Percentiles rank a stretch among this genome's conserved stretches.
Conservation (phyloP, 1,140 invertebrate species). For the Leptopilina clavipes region DNA sequence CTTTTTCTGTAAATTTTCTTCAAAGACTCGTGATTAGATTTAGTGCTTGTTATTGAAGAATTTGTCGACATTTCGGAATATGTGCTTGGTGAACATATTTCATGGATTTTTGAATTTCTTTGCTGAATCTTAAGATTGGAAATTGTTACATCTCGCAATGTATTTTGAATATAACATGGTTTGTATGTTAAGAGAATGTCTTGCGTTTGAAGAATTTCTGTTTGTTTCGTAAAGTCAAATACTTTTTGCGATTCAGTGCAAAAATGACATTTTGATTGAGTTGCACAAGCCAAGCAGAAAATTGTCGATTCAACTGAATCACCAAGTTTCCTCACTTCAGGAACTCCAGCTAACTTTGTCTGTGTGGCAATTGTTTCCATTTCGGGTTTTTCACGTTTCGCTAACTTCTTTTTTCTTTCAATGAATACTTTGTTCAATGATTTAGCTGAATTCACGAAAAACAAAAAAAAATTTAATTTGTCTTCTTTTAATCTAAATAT, state of each 20-base stretch:
- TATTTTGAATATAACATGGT: constrained; percentile 46
- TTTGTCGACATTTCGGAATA: not conserved
- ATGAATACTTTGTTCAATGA: not conserved
- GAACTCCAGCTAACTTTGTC: constrained; percentile 51
- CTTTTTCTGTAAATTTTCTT: constrained; percentile 3
- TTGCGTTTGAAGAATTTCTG: constrained; percentile 46
- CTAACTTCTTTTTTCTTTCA: not conserved
- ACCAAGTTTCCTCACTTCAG: constrained; percentile 44
- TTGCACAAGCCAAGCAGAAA: constrained; percentile 45
- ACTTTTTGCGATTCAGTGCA: constrained; percentile 14
- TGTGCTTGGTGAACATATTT: not conserved
- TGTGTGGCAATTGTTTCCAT: constrained; percentile 48
- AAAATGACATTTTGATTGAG: not conserved
- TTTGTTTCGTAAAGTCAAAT: constrained; percentile 43
- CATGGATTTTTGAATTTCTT: not conserved
- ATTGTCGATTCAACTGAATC: constrained; percentile 35
- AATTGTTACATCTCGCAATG: not conserved
- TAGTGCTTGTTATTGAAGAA: not conserved
- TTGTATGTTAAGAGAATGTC: constrained; percentile 57
- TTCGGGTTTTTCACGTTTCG: constrained; percentile 45
- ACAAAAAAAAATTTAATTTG: not conserved
- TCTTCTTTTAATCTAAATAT: not conserved
- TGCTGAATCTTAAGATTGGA: not conserved
- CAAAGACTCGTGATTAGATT: not conserved
- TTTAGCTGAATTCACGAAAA: not conserved